Evolutionary conservation across 2,113 vertebrate genomes (phyloP), one percentile per base, ranked within the genome.

Genomic region (Albula goreensis): DNA sequence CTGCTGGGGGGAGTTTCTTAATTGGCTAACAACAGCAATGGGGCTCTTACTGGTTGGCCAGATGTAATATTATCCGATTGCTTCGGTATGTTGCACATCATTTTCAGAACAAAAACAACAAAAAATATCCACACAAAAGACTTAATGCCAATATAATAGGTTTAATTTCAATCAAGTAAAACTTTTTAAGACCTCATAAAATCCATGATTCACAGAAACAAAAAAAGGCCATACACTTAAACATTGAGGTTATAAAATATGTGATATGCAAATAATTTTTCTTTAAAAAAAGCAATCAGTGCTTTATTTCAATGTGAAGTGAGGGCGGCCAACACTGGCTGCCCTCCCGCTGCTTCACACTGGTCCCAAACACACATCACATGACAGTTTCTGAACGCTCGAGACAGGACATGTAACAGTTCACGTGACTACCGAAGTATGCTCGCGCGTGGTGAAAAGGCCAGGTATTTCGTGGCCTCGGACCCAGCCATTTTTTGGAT

Each of bases 81-180:
- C 31, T 41, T 41, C 1, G 31, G 31, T 41, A 41, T 41, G 31
- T 41, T 41, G 31, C 31, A 41, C 31, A 41, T 41, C 0, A 41
- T 41, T 41, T 41, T 41, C 31, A 12, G 53, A 84, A 31, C 84
- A 89, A 86, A 0, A 82, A 63, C 87, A 83, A 88, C 87, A 70
- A 22, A 77, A 52, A 92, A 90, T 91, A 89, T 89, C 77, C 92
- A 74, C 22, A 81, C 80, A 25, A 22, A 41, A 12, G 50, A 25
- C n/a, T 92, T 91, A 92, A 92, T 94, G 90, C 90, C 90, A 91
- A 91, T 92, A 94, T 92, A 93, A 94, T 93, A 91, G 56, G 90
- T 93, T 95, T 93, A 93, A 94, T 93, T 94, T 90, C 91, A 93
- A 93, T 93, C 91, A 93, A 92, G 92, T 93, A 92, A 93, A 93